phyloP scores from a whole-genome alignment of 2,113 vertebrate species.

The Ammodytes marinus region DNA sequence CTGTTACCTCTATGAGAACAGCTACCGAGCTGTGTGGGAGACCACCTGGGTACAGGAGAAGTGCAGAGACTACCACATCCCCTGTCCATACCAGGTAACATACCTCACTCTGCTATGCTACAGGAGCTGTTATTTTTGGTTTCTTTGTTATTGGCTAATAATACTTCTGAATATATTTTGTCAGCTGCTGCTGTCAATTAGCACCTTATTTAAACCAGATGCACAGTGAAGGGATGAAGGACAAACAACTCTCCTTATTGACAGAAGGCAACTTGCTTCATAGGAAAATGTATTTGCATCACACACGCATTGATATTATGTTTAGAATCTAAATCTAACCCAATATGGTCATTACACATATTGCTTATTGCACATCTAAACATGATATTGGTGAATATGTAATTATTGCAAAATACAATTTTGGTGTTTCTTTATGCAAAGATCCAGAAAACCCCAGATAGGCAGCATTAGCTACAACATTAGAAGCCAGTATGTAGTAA shows the following conservation, averaged over 20 bases:
- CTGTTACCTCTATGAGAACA: constrained; percentile 97
- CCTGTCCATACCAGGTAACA: constrained; percentile 94
- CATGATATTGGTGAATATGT: neutral
- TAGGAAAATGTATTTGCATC: neutral
- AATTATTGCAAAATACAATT: neutral
- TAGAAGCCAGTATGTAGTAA: neutral
- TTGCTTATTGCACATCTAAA: neutral
- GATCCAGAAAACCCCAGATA: neutral
- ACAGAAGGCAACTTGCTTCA: neutral
- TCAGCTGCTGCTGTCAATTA: neutral
- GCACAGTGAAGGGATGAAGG: neutral
- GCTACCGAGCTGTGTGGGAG: constrained; percentile 92
- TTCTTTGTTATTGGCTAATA: neutral
- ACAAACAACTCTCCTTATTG: neutral
- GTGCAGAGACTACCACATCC: constrained; percentile 97
- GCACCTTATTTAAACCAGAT: neutral
- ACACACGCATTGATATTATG: neutral
- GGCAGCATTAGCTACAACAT: neutral
- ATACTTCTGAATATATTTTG: constrained; percentile 3
- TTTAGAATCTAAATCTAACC: neutral
- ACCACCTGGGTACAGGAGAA: constrained; percentile 96
- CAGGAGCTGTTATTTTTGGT: neutral
- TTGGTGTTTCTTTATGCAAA: neutral
- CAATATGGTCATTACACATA: neutral
- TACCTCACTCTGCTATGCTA: neutral